Conservation (phyloP, 2,113 vertebrate species). For the Thinocorus orbignyianus region DNA sequence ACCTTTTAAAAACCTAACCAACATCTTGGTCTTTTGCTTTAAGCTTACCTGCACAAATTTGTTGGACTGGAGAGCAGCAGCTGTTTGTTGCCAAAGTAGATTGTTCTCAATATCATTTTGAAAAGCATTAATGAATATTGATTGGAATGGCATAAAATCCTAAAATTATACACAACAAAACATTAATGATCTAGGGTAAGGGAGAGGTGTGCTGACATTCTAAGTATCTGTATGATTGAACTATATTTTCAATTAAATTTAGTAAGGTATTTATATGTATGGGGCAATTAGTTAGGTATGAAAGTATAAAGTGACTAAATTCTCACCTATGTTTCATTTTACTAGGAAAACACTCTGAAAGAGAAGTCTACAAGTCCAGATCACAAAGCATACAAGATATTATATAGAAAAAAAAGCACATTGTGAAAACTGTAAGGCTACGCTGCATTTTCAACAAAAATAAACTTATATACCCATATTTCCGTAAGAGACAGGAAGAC, state of each 20-base stretch:
- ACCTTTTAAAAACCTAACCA: neutral
- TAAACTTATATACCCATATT: neutral
- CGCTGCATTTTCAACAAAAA: neutral
- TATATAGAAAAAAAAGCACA: neutral
- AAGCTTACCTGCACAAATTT: constrained; percentile 92
- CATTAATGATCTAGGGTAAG: neutral
- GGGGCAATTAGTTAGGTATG: neutral
- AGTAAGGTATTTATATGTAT: neutral
- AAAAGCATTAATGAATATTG: constrained; percentile 89
- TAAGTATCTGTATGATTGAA: neutral
- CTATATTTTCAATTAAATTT: neutral
- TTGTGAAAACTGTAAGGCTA: neutral
- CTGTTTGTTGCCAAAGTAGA: constrained; percentile 88
- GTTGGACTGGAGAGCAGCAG: constrained; percentile 89
- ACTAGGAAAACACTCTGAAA: neutral
- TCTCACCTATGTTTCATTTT: neutral
- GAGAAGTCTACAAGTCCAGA: neutral
- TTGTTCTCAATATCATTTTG: constrained; percentile 90
- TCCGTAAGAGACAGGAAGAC: neutral
- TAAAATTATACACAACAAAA: constrained; percentile 64
- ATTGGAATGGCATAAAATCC: constrained; percentile 95
- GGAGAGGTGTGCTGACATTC: neutral
- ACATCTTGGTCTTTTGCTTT: neutral
- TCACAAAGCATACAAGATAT: neutral
- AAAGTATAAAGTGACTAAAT: neutral